Base-by-base conservation (phyloP, 2,113 vertebrate species). In the Baryphthengus martii region DNA sequence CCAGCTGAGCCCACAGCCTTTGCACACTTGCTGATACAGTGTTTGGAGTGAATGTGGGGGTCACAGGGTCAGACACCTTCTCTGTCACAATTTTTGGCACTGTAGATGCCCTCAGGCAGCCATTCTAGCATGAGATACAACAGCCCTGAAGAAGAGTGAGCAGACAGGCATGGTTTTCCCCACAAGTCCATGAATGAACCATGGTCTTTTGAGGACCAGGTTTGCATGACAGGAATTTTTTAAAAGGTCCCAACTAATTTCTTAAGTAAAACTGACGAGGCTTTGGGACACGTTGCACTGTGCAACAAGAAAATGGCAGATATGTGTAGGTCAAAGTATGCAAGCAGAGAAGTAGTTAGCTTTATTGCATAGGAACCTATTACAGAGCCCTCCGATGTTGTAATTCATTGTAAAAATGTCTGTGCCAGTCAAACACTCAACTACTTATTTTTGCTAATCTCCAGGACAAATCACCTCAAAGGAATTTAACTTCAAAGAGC, bases 401-500 rank as follows among this genome's bases (percentile, higher is more conserved):
- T 47, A 85, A 90, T 80, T 85, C 55, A 42, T 44, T 66, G 50
- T 55, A 70, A 93, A 84, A 91, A 85, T n/a, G 5, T 28, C 88
- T 56, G 59, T 82, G 77, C 12, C 67, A 79, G 53, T 80, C 85
- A 93, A 79, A 85, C 67, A 28, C 50, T 74, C 75, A 47, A 13
- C 59, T 83, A 23, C 58, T 85, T 85, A 83, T 71, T 88, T 83
- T 88, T 93, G 71, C 52, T 95, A 74, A 94, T 96, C 88, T 94
- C 90, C 67, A 29, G 75, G 59, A 63, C 82, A 83, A 95, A 94
- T 83, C 59, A 62, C 39, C 55, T 96, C 78, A 93, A 88, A 80
- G 72, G 85, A 91, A 93, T 94, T 95, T 66, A 31, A 85, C 78
- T 95, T 91, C 79, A 85, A 93, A 95, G 71, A 83, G 75, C 39